Base-by-base conservation (phyloP, 2,797 vertebrate genomes). In the Poecilia picta region DNA sequence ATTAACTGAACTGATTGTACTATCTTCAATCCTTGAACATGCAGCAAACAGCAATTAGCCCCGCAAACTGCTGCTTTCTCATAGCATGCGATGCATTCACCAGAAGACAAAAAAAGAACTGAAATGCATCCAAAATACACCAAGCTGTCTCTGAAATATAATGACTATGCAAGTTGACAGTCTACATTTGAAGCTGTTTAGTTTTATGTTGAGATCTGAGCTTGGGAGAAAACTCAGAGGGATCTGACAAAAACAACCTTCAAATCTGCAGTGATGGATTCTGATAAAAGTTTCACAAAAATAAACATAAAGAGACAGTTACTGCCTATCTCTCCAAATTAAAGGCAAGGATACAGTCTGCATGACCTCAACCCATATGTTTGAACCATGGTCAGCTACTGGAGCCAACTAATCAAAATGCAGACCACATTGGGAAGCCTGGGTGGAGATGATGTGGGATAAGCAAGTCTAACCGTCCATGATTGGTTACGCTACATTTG, bases 321-420 rank as follows among this genome's bases (percentile, higher is more conserved):
- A 81, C 81, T 72, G 84, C 73, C 73, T 75, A 53, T 53, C 11
- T 77, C 55, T 59, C 66, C 49, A 89, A 92, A 92, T 93, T 87
- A 93, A 86, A 93, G 91, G 85, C 82, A 45, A 88, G 76, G 3
- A 74, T 73, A 80, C 23, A 72, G 74, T 77, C 57, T 85, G 55
- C 20, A 76, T 85, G 84, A 90, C 87, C 81, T 90, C 62, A 89
- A 73, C 79, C 82, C 77, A 59, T 73, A 76, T 23, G 68, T 81
- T 80, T 84, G 72, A 81, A 78, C 85, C 80, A 80, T 85, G 85
- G 89, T 89, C 87, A 83, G 72, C 85, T 82, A 81, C 66, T 79
- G 78, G 72, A 75, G 88, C 72, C 84, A 85, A 83, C 88, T 86
- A 81, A 88, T 92, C 87, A 90, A 73, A 87, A 72, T 80, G 13